These are phyloP conservation scores for Drosophila pectinifera DNA, from an alignment of 1,140 invertebrate genomes.

Conservation along the genomic window DNA sequence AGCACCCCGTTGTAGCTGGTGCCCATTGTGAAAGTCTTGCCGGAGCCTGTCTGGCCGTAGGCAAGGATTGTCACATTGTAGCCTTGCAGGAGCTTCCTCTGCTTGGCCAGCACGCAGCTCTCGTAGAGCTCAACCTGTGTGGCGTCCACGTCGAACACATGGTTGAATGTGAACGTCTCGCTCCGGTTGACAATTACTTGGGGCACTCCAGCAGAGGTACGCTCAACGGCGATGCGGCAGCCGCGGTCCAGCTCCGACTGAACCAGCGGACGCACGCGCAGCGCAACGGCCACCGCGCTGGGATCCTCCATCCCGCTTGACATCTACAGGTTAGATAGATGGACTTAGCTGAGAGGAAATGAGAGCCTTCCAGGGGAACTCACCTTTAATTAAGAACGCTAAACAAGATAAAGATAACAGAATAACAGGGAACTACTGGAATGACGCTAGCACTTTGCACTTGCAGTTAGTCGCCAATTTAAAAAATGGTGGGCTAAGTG, in stretches of 20 bases:
- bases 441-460: background rate
- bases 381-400: background rate
- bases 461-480: slow-evolving; percentile 1
- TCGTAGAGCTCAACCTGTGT: slow-evolving; percentile 92
- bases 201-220: slow-evolving; percentile 86
- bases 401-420: background rate
- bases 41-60: slow-evolving; percentile 97
- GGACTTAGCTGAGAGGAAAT: background rate
- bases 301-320: slow-evolving; percentile 32
- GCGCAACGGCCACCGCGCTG: slow-evolving; percentile 87
- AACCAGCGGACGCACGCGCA: slow-evolving; percentile 92
- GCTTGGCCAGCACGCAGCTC: slow-evolving; percentile 90
- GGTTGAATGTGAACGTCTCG: slow-evolving; percentile 94
- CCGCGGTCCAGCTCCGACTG: slow-evolving; percentile 89
- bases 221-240: slow-evolving; percentile 89
- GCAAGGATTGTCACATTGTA: slow-evolving; percentile 95
- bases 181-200: slow-evolving; percentile 90
- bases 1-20: slow-evolving; percentile 89
- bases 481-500: slow-evolving; percentile 17
- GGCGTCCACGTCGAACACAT: slow-evolving; percentile 90
- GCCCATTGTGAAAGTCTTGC: slow-evolving; percentile 97
- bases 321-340: slow-evolving; percentile 16
- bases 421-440: background rate
- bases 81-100: slow-evolving; percentile 93
- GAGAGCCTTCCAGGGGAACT: background rate